Evolutionary conservation across 1,140 invertebrate genomes (phyloP), one percentile per base, ranked within the genome.

Genomic region (Hypothenemus hampei): DNA sequence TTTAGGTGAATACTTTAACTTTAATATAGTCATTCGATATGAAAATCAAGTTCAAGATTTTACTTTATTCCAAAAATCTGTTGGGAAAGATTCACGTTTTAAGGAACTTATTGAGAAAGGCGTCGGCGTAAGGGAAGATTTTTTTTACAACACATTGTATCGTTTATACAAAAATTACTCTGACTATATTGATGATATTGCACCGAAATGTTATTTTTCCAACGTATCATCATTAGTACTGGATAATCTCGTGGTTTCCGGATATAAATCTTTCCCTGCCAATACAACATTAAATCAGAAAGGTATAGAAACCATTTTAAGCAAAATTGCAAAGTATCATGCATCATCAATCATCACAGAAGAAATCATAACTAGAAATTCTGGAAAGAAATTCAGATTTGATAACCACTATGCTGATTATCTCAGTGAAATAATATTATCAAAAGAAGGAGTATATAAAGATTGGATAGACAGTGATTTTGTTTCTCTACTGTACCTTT

Each of bases 281-380:
- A 45, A 53, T 16, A 16, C 11, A 19, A 41, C 22, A 18, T 21
- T 61, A 8, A 11, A 33, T 5, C 33, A 40, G 18, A 22, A 58
- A 16, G 31, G 13, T 13, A 23, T 58, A 3, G 51, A 37, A 59
- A 19, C 16, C 6, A 44, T 16, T 20, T 22, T 61, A 15, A 22
- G 13, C 19, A 29, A 47, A 20, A 20, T 62, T 8, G 60, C 58
- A 3, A 62, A 60, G 44, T 45, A 62, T 1, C 54, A 61, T 23
- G 45, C 58, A 4, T 47, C 39, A n/a, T 21, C 35, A 19, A 26
- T 62, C 21, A 60, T 62, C 41, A 23, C 57, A 8, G 62, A 64
- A 44, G 60, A 64, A 26, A 41, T 40, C 18, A 40, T 68, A 11
- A 60, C 63, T 2, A 47, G 53, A 3, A 20, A 53, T 53, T 26